A percentile compares a stretch with the other conserved stretches of the same genome.
Evolutionary conservation across 2,888 invertebrate genomes (phyloP).

Genomic region (Stegophylla sp.): DNA sequence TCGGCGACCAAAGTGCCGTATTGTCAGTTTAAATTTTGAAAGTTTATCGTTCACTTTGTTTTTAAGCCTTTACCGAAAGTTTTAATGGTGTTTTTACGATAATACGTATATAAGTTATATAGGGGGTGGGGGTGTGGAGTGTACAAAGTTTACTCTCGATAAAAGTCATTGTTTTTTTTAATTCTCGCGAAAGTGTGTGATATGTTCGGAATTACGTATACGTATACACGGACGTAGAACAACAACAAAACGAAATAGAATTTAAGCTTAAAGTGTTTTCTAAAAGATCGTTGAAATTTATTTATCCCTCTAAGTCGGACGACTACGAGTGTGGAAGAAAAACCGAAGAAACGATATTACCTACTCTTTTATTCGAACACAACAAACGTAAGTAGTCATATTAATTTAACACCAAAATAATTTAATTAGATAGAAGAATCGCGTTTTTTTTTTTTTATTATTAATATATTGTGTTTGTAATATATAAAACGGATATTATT

Average conservation of each 20-base stretch:
- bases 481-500: no score
- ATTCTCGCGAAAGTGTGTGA: background rate
- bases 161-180: background rate
- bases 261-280: background rate
- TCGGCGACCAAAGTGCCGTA: background rate
- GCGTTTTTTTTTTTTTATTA: no score
- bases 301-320: no score
- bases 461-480: no score
- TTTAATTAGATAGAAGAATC: no score
- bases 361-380: no score
- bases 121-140: no score
- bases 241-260: conserved; percentile 9
- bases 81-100: conserved; percentile 14
- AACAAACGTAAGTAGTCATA: no score
- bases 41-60: background rate
- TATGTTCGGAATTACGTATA: conserved; percentile 13
- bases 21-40: background rate
- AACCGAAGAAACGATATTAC: no score
- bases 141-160: background rate
- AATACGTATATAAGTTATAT: background rate
- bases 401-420: no score
- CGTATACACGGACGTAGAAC: background rate
- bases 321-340: no score
- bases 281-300: background rate
- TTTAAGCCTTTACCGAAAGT: background rate